Conservation (phyloP, 2,888 invertebrate genomes). For the Drosophila cracens region DNA sequence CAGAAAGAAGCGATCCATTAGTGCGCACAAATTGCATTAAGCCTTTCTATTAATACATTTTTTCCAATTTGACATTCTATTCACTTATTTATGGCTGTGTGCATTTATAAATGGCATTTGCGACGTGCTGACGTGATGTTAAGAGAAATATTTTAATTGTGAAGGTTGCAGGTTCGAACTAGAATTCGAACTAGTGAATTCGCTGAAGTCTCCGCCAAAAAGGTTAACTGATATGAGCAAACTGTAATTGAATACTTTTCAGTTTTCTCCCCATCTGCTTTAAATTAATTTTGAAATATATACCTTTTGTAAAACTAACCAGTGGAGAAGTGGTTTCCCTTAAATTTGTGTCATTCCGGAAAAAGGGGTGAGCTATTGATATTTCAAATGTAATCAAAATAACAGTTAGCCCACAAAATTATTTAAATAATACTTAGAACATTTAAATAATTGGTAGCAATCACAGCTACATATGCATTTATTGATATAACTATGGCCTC, state of each 20-base stretch:
- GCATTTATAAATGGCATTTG: not conserved
- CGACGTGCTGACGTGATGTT: not conserved
- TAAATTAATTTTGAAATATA: not conserved
- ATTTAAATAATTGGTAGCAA: not conserved
- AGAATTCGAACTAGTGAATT: not conserved
- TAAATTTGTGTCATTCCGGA: not conserved
- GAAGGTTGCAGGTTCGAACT: not conserved
- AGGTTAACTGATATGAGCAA: not conserved
- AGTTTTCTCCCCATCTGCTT: not conserved
- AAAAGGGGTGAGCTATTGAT: not conserved
- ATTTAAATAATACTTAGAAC: no score
- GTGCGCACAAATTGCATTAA: not conserved
- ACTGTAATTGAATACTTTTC: not conserved
- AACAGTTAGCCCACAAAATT: not conserved
- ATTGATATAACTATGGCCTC: not conserved
- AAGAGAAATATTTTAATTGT: not conserved
- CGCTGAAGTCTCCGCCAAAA: not conserved
- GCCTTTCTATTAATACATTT: not conserved
- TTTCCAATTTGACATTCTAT: not conserved
- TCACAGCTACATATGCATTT: not conserved
- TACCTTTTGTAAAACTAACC: not conserved
- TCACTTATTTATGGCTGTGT: not conserved
- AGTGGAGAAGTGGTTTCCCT: not conserved
- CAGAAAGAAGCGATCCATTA: not conserved
- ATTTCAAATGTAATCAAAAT: not conserved